Percentiles rank a stretch among this genome's conserved stretches.
phyloP scores from a whole-genome alignment of 1,140 invertebrate genomes.

The Drosophila lini region DNA sequence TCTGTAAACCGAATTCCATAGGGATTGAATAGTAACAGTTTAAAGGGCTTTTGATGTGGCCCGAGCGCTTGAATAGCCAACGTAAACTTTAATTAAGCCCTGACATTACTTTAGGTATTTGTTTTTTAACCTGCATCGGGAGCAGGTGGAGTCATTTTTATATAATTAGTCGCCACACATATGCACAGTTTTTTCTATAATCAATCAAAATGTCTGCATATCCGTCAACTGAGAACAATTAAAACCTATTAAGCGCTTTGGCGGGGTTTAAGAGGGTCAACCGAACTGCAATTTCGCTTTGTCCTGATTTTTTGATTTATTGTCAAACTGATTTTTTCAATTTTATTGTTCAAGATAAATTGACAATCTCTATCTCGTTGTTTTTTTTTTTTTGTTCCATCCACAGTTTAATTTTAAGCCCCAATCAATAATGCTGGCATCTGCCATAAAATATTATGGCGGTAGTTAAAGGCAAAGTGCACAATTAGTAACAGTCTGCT shows the following conservation, averaged over 20 bases:
- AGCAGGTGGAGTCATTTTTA: constrained; percentile 28
- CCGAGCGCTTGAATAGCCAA: neutral
- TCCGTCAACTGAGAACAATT: constrained; percentile 27
- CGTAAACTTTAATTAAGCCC: constrained; percentile 1
- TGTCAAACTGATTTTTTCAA: constrained; percentile 19
- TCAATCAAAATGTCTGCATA: constrained; percentile 31
- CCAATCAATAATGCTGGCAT: constrained; percentile 29
- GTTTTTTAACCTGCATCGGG: neutral
- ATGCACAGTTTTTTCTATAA: constrained; percentile 12
- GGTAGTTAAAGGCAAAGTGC: constrained; percentile 43
- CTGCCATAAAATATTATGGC: constrained; percentile 30
- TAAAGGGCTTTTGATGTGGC: constrained; percentile 3
- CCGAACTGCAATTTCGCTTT: constrained; percentile 1
- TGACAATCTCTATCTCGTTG: constrained; percentile 3
- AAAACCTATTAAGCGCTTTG: constrained; percentile 31
- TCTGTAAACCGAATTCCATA: constrained; percentile 84
- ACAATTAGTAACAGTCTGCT: constrained; percentile 55
- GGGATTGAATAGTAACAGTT: constrained; percentile 3
- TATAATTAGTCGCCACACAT: constrained; percentile 20
- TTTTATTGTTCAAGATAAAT: constrained; percentile 28
- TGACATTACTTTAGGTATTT: constrained; percentile 2
- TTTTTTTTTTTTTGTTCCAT: neutral
- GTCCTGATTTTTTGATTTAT: constrained; percentile 37
- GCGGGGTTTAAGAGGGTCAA: constrained; percentile 8
- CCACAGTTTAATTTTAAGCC: constrained; percentile 21